A percentile compares a stretch with the other conserved stretches of the same genome.
Conservation (phyloP, 2,113 vertebrate species). For the Tautogolabrus adspersus region DNA sequence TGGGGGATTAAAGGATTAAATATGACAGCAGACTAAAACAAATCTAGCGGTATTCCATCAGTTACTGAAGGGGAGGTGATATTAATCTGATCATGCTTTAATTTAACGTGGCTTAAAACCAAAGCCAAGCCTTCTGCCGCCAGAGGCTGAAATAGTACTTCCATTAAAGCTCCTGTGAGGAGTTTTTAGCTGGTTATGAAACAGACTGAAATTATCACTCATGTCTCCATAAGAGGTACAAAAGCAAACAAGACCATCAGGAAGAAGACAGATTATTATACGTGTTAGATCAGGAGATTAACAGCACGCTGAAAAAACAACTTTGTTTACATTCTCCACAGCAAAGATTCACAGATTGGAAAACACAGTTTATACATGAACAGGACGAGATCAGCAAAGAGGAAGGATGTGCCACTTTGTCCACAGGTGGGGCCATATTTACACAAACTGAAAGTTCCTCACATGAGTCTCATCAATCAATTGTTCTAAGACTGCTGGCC, state of each 20-base stretch:
- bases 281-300: too few species aligned
- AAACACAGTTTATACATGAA: too few species aligned
- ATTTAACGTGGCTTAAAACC: neutral
- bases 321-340: too few species aligned
- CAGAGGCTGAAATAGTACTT: neutral
- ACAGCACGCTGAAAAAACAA: too few species aligned
- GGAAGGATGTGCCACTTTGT: too few species aligned
- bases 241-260: too few species aligned
- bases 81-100: conserved; percentile 20
- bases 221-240: too few species aligned
- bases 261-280: too few species aligned
- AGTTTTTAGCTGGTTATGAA: too few species aligned
- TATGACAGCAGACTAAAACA: neutral
- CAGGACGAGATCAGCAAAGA: too few species aligned
- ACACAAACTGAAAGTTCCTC: neutral
- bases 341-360: too few species aligned
- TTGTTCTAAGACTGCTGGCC: neutral
- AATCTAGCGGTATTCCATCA: neutral
- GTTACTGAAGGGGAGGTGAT: neutral
- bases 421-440: neutral
- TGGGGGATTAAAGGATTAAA: conserved; percentile 23
- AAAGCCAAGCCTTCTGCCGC: neutral
- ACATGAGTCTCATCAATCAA: neutral
- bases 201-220: too few species aligned
- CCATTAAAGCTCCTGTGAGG: neutral